phyloP scores from a whole-genome alignment of 2,797 vertebrate genomes.

The Sebastes kiyomatsui region DNA sequence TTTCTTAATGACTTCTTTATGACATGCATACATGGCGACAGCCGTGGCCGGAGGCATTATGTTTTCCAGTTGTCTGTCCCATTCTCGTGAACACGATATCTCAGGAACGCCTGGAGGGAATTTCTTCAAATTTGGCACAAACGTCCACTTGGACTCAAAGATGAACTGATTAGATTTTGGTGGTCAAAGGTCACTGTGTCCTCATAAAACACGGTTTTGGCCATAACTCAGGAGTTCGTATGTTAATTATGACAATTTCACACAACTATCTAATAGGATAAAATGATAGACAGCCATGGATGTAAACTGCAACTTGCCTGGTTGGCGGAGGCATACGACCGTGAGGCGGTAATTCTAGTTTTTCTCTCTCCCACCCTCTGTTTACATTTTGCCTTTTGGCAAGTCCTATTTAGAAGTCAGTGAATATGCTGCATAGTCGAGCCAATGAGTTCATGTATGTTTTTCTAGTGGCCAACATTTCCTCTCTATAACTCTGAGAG shows the following conservation, averaged over 20 bases:
- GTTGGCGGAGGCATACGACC: neutral
- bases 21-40: too few species aligned
- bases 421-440: conserved; percentile 33
- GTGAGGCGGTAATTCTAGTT: neutral
- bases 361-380: neutral
- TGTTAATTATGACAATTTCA: neutral
- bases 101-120: too few species aligned
- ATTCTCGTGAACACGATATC: too few species aligned
- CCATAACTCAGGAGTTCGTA: neutral
- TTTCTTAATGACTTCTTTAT: too few species aligned
- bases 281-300: neutral
- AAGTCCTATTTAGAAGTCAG: conserved; percentile 30
- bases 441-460: conserved; percentile 60
- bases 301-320: neutral
- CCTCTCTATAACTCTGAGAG: conserved; percentile 44
- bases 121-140: too few species aligned
- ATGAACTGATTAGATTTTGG: too few species aligned
- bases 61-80: too few species aligned
- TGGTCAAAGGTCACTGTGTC: neutral
- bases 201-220: neutral
- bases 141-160: too few species aligned
- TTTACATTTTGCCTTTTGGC: conserved; percentile 43
- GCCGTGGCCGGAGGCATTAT: too few species aligned
- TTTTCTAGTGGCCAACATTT: conserved; percentile 59
- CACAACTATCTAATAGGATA: neutral